A percentile compares a stretch with the other conserved stretches of the same genome.
Conservation (phyloP, 2,113 vertebrate genomes). For the Blennius ocellaris region DNA sequence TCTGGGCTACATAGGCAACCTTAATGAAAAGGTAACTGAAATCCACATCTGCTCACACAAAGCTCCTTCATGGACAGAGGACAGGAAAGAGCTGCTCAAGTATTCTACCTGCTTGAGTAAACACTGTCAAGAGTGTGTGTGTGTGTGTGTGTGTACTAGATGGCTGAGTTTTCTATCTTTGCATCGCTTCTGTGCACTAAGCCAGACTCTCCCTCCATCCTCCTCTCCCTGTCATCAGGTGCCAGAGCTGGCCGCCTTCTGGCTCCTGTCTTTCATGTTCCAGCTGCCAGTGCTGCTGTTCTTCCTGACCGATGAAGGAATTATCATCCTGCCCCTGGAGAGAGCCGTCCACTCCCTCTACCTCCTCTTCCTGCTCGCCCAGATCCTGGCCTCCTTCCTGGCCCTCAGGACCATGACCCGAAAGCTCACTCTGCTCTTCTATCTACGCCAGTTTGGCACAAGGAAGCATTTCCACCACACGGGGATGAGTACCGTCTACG, state of each 20-base stretch:
- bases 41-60: constrained; percentile 2
- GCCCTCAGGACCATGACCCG: constrained; percentile 83
- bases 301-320: constrained; percentile 83
- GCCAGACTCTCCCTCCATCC: not conserved
- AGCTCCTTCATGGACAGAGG: constrained; percentile 10
- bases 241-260: constrained; percentile 88
- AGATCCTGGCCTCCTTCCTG: constrained; percentile 81
- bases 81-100: constrained; percentile 23
- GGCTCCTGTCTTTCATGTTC: constrained; percentile 87
- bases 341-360: constrained; percentile 80
- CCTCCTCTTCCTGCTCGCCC: constrained; percentile 79
- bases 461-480: constrained; percentile 27
- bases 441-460: constrained; percentile 79
- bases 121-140: constrained; percentile 30
- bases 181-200: constrained; percentile 17
- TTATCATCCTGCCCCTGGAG: constrained; percentile 85
- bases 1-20: constrained; percentile 88
- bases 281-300: constrained; percentile 90
- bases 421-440: constrained; percentile 83
- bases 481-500: constrained; percentile 52
- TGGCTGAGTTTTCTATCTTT: constrained; percentile 42
- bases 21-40: constrained; percentile 86
- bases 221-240: constrained; percentile 76
- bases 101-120: constrained; percentile 16
- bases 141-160: constrained; percentile 21